phyloP scores from a whole-genome alignment of 2,113 vertebrate genomes.

The Ameiurus melas region DNA sequence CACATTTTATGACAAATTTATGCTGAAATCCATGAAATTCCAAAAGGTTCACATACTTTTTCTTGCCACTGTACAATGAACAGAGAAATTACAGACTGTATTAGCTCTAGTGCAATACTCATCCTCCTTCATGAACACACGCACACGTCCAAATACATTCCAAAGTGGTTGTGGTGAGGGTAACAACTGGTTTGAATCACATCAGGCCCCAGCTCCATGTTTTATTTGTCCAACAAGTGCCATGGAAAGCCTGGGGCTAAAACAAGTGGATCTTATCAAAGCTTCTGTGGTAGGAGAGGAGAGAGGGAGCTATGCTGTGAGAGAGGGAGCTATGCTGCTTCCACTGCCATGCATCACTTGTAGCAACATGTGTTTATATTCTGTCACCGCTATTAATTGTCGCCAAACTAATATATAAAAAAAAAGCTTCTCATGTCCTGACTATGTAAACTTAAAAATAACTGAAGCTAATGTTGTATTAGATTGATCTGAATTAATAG shows the following conservation, averaged over 20 bases:
- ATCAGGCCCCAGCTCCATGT: not conserved
- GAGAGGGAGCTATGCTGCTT: too few species aligned
- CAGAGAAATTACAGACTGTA: not conserved
- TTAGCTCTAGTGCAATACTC: not conserved
- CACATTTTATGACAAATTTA: too few species aligned
- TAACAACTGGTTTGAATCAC: conserved; percentile 34
- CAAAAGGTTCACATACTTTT: too few species aligned
- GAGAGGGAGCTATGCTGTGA: not conserved
- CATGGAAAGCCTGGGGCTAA: conserved; percentile 40
- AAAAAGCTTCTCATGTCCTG: too few species aligned
- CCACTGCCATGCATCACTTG: conserved; percentile 22
- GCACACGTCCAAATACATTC: not conserved
- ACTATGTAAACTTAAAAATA: not conserved
- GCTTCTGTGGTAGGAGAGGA: conserved; percentile 24
- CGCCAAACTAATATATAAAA: not conserved
- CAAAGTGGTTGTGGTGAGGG: conserved; percentile 21
- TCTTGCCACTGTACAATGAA: too few species aligned
- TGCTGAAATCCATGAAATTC: too few species aligned
- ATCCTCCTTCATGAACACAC: not conserved
- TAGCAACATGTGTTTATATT: conserved; percentile 38
- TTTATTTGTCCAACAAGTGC: not conserved
- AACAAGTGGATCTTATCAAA: conserved; percentile 50
- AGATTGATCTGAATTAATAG: not conserved
- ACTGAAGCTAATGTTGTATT: not conserved
- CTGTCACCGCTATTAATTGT: not conserved